Conservation (phyloP, 2,113 vertebrate species). For the Physeter macrocephalus region DNA sequence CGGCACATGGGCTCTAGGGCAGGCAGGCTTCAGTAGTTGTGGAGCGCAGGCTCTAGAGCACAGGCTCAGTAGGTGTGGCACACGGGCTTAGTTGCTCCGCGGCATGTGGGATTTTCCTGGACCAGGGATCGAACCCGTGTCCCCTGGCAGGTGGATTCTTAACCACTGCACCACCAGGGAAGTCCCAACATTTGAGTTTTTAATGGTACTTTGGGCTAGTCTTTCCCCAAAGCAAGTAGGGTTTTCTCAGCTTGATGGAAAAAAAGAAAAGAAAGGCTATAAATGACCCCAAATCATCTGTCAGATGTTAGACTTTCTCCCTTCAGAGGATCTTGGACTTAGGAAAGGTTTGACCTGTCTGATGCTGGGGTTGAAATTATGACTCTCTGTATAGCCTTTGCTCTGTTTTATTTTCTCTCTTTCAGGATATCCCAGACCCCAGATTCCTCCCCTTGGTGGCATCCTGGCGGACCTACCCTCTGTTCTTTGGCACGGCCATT, state of each 20-base stretch:
- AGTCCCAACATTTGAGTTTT: not conserved
- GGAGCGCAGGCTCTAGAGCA: too few species aligned
- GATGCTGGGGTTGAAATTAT: not conserved
- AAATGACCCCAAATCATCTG: not conserved
- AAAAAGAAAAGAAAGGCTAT: not conserved
- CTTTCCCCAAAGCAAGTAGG: not conserved
- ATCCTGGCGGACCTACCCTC: conserved; percentile 88
- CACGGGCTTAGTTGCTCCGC: too few species aligned
- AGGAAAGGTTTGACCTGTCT: not conserved
- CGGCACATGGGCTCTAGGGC: too few species aligned
- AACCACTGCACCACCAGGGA: too few species aligned
- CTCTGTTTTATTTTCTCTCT: not conserved
- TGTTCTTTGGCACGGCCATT: conserved; percentile 97
- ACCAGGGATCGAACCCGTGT: too few species aligned
- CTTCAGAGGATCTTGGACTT: not conserved
- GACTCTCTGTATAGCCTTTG: not conserved
- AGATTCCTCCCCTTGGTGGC: conserved; percentile 85
- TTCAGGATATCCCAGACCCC: conserved; percentile 88
- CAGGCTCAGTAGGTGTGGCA: too few species aligned
- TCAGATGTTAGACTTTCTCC: not conserved
- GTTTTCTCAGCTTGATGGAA: not conserved
- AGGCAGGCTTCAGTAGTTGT: too few species aligned
- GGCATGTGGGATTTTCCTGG: too few species aligned
- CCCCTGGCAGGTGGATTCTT: too few species aligned
- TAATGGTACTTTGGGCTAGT: not conserved